These are phyloP conservation scores for Idaea aversata DNA, from an alignment of 2,888 invertebrate species.

Conservation along the genomic window DNA sequence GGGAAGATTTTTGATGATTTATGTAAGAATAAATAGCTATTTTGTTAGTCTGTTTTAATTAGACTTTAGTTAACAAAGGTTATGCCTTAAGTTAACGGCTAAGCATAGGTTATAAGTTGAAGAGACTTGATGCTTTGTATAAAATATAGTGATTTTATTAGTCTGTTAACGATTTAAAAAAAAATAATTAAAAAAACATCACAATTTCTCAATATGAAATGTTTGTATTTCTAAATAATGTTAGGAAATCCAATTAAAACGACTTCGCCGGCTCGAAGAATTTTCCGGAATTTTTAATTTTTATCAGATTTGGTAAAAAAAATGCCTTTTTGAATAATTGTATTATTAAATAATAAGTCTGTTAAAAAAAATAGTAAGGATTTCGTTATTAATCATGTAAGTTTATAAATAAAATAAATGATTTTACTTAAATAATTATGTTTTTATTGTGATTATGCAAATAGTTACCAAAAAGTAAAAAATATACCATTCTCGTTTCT, in stretches of 20 bases:
- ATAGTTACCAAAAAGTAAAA: no score
- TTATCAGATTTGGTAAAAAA: no score
- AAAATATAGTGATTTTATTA: not conserved
- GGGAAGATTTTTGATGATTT: constrained; percentile 26
- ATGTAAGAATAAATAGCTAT: no score
- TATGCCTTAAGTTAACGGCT: not conserved
- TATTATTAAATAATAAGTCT: not conserved
- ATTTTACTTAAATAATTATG: not conserved
- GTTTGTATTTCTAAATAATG: no score
- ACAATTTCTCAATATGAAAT: not conserved
- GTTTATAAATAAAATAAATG: not conserved
- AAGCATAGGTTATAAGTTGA: not conserved
- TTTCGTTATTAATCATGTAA: not conserved
- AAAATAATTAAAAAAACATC: not conserved
- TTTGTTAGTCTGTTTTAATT: not conserved
- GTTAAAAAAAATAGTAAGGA: not conserved
- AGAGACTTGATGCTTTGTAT: no score
- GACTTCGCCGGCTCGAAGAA: no score
- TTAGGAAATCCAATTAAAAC: no score
- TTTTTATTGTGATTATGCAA: no score
- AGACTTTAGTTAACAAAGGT: no score
- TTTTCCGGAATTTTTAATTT: no score
- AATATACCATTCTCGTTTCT: no score
- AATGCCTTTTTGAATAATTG: not conserved
- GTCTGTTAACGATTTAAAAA: not conserved